Evolutionary conservation across 2,888 invertebrate species (phyloP).

Genomic region (Anticlea derivata): DNA sequence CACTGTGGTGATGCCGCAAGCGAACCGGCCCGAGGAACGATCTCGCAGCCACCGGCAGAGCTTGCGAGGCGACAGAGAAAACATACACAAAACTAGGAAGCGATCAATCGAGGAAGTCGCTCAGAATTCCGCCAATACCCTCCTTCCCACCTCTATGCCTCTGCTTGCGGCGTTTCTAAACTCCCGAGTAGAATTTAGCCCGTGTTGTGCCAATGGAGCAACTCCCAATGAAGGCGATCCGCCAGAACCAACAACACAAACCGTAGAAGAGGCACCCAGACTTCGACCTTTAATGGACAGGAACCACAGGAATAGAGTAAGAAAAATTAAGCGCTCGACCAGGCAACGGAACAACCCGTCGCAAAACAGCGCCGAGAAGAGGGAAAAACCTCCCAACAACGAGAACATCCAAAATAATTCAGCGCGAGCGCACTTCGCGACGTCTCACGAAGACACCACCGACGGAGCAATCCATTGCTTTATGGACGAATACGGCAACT

Average conservation of each 20-base stretch:
- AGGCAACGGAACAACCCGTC: constrained; percentile 73
- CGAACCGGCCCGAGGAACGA: constrained; percentile 70
- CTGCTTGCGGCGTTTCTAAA: constrained; percentile 86
- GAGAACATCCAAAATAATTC: constrained; percentile 59
- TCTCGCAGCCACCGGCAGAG: constrained; percentile 68
- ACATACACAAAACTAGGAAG: constrained; percentile 73
- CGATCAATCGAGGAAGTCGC: constrained; percentile 84
- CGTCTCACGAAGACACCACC: constrained; percentile 91
- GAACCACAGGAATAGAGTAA: constrained; percentile 76
- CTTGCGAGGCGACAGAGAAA: constrained; percentile 72
- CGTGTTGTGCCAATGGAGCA: constrained; percentile 57
- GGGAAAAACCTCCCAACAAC: constrained; percentile 53
- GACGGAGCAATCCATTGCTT: constrained; percentile 94
- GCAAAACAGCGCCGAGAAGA: constrained; percentile 61
- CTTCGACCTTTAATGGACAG: constrained; percentile 77
- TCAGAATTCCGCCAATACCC: constrained; percentile 86
- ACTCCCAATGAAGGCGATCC: constrained; percentile 56
- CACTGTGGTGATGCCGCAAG: constrained; percentile 76
- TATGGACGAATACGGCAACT: constrained; percentile 93
- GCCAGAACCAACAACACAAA: constrained; percentile 52
- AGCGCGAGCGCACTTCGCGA: constrained; percentile 86
- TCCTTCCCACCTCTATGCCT: constrained; percentile 85
- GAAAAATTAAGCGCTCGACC: constrained; percentile 82
- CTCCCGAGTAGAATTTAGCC: constrained; percentile 83
- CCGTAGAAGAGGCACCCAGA: constrained; percentile 64